These are phyloP conservation scores for Trypoxylon attenuatum DNA, from an alignment of 2,888 invertebrate genomes.

Conservation along the genomic window DNA sequence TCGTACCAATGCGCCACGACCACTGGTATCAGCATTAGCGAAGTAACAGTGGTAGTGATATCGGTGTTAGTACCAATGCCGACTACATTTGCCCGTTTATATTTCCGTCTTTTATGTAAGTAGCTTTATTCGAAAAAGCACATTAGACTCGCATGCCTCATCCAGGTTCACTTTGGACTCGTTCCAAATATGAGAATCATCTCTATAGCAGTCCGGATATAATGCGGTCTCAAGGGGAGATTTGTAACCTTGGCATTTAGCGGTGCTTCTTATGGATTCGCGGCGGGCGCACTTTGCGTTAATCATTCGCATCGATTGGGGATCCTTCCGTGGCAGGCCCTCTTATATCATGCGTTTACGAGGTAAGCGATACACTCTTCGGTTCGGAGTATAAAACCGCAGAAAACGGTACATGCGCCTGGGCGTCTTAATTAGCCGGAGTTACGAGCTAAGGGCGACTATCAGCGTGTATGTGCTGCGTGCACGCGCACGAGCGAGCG, in stretches of 20 bases:
- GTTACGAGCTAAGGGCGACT: neutral
- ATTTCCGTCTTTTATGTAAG: constrained; percentile 41
- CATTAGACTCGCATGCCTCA: constrained; percentile 37
- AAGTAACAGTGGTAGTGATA: too few relatives aligned
- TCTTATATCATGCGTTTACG: neutral
- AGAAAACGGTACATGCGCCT: neutral
- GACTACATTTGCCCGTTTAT: constrained; percentile 32
- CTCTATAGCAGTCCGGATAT: constrained; percentile 20
- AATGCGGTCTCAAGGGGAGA: constrained; percentile 19
- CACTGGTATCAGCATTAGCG: too few relatives aligned
- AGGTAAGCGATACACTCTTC: neutral
- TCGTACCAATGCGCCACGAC: constrained; percentile 6
- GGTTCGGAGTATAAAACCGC: neutral
- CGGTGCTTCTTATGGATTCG: constrained; percentile 8
- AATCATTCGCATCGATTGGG: constrained; percentile 13
- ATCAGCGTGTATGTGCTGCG: neutral
- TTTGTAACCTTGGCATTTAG: constrained; percentile 43
- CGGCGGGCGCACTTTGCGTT: neutral
- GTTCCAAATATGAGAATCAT: constrained; percentile 42
- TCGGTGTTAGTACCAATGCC: constrained; percentile 6
- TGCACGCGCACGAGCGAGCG: too few relatives aligned
- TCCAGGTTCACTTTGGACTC: constrained; percentile 34
- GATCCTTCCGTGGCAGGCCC: neutral
- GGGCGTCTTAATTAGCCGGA: neutral
- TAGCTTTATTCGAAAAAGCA: constrained; percentile 47